Conservation (phyloP, 2,888 invertebrate genomes). For the Heliconius cydno region DNA sequence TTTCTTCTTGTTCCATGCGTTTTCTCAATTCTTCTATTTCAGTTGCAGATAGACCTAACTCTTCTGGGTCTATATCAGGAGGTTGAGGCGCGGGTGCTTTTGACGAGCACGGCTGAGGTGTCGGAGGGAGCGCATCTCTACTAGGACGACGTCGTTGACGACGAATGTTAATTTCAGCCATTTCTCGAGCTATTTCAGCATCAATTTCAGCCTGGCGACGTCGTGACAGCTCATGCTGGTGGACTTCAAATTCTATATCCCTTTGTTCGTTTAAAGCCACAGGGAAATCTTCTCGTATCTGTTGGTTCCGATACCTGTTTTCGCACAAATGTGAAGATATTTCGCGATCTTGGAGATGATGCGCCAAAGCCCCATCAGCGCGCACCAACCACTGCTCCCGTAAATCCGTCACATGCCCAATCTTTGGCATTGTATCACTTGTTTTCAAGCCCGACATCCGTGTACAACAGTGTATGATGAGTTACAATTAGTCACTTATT, state of each 20-base stretch:
- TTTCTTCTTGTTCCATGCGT: conserved; percentile 75
- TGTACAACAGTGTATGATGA: background rate
- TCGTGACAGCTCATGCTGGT: conserved; percentile 66
- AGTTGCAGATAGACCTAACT: conserved; percentile 69
- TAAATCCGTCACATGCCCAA: conserved; percentile 77
- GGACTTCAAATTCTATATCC: conserved; percentile 72
- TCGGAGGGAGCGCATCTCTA: conserved; percentile 58
- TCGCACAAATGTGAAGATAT: conserved; percentile 78
- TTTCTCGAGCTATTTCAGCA: conserved; percentile 76
- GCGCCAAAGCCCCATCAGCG: conserved; percentile 76
- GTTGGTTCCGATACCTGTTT: conserved; percentile 77
- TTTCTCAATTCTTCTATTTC: conserved; percentile 73
- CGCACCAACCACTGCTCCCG: conserved; percentile 80
- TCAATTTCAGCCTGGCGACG: conserved; percentile 77
- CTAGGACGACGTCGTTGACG: conserved; percentile 66
- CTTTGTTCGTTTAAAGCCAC: conserved; percentile 75
- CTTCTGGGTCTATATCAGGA: conserved; percentile 61
- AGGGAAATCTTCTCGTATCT: conserved; percentile 79
- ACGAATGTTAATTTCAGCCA: conserved; percentile 77
- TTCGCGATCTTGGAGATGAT: conserved; percentile 78
- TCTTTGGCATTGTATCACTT: conserved; percentile 78
- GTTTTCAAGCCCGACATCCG: conserved; percentile 73
- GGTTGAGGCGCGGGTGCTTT: conserved; percentile 55
- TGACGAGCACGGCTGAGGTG: conserved; percentile 67
- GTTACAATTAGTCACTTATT: conserved; percentile 18